Percentiles rank a stretch among this genome's conserved stretches.
Evolutionary conservation across 2,113 vertebrate genomes (phyloP).

Genomic region (Quiscalus mexicanus): DNA sequence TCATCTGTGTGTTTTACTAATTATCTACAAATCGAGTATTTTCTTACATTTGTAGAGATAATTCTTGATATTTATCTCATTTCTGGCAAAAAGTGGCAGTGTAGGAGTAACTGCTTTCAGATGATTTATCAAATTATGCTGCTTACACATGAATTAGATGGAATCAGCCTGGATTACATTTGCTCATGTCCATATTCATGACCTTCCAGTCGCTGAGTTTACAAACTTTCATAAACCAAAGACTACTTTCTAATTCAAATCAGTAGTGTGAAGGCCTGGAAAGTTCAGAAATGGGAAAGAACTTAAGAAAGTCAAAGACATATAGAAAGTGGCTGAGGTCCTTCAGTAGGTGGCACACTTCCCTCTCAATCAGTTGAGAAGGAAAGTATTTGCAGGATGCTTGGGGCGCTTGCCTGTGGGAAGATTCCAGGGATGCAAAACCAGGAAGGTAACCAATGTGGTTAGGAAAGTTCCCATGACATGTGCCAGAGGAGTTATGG

Average conservation of each 20-base stretch:
- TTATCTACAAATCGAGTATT: not conserved
- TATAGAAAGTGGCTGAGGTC: not conserved
- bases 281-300: not conserved
- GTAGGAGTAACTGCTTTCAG: not conserved
- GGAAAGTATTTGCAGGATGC: not conserved
- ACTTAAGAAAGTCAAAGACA: not conserved
- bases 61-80: not conserved
- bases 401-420: not conserved
- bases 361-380: not conserved
- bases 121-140: not conserved
- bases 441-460: not conserved
- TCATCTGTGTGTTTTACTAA: not conserved
- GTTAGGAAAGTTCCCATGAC: slow-evolving; percentile 11
- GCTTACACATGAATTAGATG: not conserved
- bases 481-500: not conserved
- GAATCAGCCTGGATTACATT: not conserved
- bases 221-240: not conserved
- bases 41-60: not conserved
- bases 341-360: slow-evolving; percentile 71
- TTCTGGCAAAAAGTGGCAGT: not conserved
- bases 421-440: slow-evolving; percentile 19
- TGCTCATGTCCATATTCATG: not conserved
- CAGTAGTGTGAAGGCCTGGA: not conserved
- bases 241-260: not conserved
- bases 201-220: not conserved